phyloP scores from a whole-genome alignment of 2,888 invertebrate genomes.

The Orthosia incerta region DNA sequence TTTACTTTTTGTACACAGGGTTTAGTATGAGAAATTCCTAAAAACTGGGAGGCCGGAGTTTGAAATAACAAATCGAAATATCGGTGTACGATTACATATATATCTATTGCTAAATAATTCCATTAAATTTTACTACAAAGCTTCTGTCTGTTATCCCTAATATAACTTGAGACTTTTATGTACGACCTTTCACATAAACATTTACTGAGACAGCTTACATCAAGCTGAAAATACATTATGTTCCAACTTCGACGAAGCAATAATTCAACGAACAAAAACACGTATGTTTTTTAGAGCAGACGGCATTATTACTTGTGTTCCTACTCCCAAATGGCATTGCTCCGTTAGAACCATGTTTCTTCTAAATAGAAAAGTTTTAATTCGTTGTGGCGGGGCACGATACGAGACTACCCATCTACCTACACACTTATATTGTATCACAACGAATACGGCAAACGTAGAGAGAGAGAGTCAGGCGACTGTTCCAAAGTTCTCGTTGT shows the following conservation, averaged over 20 bases:
- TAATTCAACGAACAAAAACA: constrained; percentile 76
- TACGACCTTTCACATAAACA: constrained; percentile 55
- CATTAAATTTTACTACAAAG: constrained; percentile 59
- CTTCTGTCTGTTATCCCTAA: constrained; percentile 63
- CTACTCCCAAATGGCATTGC: constrained; percentile 71
- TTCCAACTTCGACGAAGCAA: constrained; percentile 70
- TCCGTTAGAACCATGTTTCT: constrained; percentile 74
- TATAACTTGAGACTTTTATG: constrained; percentile 59
- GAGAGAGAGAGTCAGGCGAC: constrained; percentile 61
- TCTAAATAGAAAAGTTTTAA: constrained; percentile 86
- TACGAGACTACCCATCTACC: constrained; percentile 46
- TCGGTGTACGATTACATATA: not conserved
- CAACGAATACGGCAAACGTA: constrained; percentile 52
- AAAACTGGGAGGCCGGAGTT: not conserved
- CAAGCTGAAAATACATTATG: constrained; percentile 68
- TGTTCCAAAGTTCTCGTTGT: constrained; percentile 68
- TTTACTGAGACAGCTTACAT: constrained; percentile 65
- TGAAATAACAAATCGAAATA: constrained; percentile 9
- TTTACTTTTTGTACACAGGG: not conserved
- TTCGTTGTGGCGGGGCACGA: constrained; percentile 75
- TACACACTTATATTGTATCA: constrained; percentile 43
- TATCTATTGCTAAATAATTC: constrained; percentile 2
- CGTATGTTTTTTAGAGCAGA: constrained; percentile 73
- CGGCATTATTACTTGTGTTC: constrained; percentile 72
- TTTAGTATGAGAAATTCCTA: not conserved